Evolutionary conservation across 2,888 invertebrate species (phyloP), one percentile per base, ranked within the genome.

Genomic region (Hybos culiciformis): DNA sequence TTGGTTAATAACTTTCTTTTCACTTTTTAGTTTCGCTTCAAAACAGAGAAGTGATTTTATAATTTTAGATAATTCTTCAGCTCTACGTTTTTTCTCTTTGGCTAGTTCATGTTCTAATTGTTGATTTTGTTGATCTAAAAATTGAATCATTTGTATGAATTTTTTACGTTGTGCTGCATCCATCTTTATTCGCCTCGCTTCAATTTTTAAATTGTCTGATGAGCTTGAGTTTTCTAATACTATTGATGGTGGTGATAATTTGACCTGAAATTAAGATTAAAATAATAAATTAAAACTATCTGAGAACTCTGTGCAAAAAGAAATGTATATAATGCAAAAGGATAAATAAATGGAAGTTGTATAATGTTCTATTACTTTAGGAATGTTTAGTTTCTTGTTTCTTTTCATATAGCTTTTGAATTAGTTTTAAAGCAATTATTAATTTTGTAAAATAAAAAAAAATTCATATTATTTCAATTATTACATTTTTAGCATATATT

Each of bases 1-100:
- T 26, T 61, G 57, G 46, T 62, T 63, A 7, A 64, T 64, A 23
- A 57, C 48, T 50, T 65, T 66, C 57, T 66, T 65, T 49, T 66
- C 66, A 33, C 52, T 56, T 49, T 62, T 63, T 9, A 66, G 52
- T 45, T 66, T 66, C 24, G 65, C 56, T 47, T 66, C 66, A 48
- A 66, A 63, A 37, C 59, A 59, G 12, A 66, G 46, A 33, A 66
- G 51, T 19, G 66, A 65, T 45, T 66, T 66, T 26, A 64, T 60
- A n/a, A 66, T 61, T 47, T 58, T 58, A 34, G 64, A 58, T 34
- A 66, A 50, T 46, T 66, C 66, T 44, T 62, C 64, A 39, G 55
- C 57, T 39, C 65, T 63, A 1, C 61, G 58, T 9, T 59, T 56
- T 44, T 62, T 63, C 49, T 66, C 66, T 48, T 59, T 62, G 51